phyloP scores from a whole-genome alignment of 1,140 invertebrate species.

The Sminthurinus signatus region DNA sequence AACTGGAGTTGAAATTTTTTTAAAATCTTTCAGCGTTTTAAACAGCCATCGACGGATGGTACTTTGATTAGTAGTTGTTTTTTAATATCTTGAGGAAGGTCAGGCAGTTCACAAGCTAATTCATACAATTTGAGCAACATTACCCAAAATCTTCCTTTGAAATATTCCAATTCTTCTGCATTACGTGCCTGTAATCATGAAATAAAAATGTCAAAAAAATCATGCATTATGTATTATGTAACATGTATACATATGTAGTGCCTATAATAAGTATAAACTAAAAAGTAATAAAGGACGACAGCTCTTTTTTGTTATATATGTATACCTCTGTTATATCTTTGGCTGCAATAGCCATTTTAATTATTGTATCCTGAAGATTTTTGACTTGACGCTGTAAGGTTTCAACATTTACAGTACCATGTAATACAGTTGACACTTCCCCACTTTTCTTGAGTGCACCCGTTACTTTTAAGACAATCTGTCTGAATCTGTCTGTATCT shows the following conservation, averaged over 20 bases:
- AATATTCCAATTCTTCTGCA: slow-evolving; percentile 26
- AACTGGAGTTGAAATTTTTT: too few relatives aligned
- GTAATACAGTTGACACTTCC: too few relatives aligned
- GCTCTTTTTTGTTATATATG: background rate
- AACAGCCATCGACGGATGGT: too few relatives aligned
- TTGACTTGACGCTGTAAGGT: slow-evolving; percentile 14
- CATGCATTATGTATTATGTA: too few relatives aligned
- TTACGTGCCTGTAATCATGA: slow-evolving; percentile 21
- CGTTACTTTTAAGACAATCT: background rate
- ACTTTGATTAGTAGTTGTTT: background rate
- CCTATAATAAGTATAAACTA: background rate
- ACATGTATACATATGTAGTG: background rate
- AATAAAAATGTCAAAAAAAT: background rate
- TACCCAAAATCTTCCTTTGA: slow-evolving; percentile 25
- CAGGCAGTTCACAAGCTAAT: slow-evolving; percentile 29
- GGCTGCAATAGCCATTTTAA: slow-evolving; percentile 33
- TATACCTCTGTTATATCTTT: slow-evolving; percentile 36
- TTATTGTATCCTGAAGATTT: slow-evolving; percentile 22
- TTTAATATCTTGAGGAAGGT: slow-evolving; percentile 21
- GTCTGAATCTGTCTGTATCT: slow-evolving; percentile 6
- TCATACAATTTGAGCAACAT: slow-evolving; percentile 27
- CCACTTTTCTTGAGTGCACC: background rate
- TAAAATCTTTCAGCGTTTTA: too few relatives aligned
- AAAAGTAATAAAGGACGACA: too few relatives aligned
- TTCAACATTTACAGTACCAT: too few relatives aligned